These are phyloP conservation scores for Sinhomidia bicolor DNA, from an alignment of 2,888 invertebrate genomes.

Conservation along the genomic window DNA sequence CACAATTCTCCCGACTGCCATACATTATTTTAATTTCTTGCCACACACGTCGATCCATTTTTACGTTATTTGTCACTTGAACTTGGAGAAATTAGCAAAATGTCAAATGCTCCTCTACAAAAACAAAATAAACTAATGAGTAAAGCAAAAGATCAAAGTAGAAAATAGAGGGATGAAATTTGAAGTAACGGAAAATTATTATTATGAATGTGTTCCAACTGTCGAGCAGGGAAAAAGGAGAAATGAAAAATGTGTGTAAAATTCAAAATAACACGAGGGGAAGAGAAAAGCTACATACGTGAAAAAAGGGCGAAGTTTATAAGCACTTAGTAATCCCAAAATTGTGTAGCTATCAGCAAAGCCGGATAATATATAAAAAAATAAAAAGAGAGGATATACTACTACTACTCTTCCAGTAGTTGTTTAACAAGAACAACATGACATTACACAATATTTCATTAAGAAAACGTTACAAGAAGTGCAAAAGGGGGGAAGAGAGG, in stretches of 20 bases:
- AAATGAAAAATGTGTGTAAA: conserved; percentile 52
- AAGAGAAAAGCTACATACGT: background rate
- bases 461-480: background rate
- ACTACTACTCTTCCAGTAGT: conserved; percentile 33
- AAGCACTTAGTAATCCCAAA: background rate
- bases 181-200: conserved; percentile 47
- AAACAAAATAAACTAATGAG: conserved; percentile 3
- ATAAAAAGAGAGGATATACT: conserved; percentile 28
- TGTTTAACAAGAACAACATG: conserved; percentile 64
- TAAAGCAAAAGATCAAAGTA: background rate
- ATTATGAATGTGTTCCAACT: conserved; percentile 3
- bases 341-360: conserved; percentile 2
- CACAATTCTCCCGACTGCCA: background rate
- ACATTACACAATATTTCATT: conserved; percentile 32
- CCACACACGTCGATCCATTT: conserved; percentile 47
- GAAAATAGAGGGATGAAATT: conserved; percentile 6
- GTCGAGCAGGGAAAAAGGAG: background rate
- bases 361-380: too few species aligned
- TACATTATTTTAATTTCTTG: conserved; percentile 6
- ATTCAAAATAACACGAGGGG: conserved; percentile 46
- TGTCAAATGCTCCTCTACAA: conserved; percentile 11
- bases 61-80: background rate
- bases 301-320: background rate
- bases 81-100: conserved; percentile 55
- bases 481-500: too few species aligned